Conservation (phyloP, 1,140 invertebrate species). For the Lutraria rhynchaena region DNA sequence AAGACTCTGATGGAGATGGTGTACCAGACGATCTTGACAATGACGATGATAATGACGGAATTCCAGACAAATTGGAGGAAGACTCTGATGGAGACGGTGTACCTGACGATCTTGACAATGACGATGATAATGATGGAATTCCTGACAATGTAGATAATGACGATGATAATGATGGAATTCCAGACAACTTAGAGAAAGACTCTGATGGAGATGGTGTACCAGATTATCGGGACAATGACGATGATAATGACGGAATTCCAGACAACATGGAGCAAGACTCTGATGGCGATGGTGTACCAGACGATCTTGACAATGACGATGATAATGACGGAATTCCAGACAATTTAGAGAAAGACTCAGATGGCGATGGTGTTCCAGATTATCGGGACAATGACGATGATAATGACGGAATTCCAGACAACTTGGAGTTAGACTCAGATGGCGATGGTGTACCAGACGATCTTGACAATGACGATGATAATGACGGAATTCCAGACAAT, state of each 20-base stretch:
- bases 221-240: slow-evolving; percentile 55
- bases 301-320: slow-evolving; percentile 64
- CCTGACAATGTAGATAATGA: slow-evolving; percentile 72
- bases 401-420: slow-evolving; percentile 73
- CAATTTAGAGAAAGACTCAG: slow-evolving; percentile 66
- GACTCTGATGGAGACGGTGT: slow-evolving; percentile 34
- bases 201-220: slow-evolving; percentile 72
- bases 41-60: slow-evolving; percentile 67
- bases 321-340: slow-evolving; percentile 74
- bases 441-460: slow-evolving; percentile 72
- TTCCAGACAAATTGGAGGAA: slow-evolving; percentile 59
- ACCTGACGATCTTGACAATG: slow-evolving; percentile 43
- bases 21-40: slow-evolving; percentile 73
- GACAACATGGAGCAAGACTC: slow-evolving; percentile 67
- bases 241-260: slow-evolving; percentile 70
- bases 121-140: slow-evolving; percentile 70
- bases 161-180: slow-evolving; percentile 69
- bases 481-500: slow-evolving; percentile 68
- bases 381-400: slow-evolving; percentile 71
- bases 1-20: slow-evolving; percentile 77
- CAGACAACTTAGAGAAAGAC: slow-evolving; percentile 50
- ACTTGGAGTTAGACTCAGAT: slow-evolving; percentile 63
- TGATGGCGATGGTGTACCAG: slow-evolving; percentile 72
- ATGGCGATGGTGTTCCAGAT: slow-evolving; percentile 72
- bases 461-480: slow-evolving; percentile 68